Evolutionary conservation across 2,888 invertebrate genomes (phyloP), one percentile per base, ranked within the genome.

Genomic region (Apocheima hispidaria): DNA sequence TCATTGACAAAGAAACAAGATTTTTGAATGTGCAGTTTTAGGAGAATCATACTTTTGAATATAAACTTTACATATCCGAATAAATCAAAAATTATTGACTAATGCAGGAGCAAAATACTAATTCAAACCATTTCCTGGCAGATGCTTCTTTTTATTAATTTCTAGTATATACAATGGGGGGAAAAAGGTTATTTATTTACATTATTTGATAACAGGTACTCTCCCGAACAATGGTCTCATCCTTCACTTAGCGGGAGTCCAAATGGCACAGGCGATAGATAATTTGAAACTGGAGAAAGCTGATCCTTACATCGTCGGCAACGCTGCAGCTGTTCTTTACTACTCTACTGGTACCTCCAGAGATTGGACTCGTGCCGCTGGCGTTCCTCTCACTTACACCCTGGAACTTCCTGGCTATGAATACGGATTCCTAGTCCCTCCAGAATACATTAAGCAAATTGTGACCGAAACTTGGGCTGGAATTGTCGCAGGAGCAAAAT

Each of bases 271-370:
- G 16, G 93, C 93, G 9, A 94, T 94, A 43, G 87, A 88, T 40
- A 62, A 71, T 1, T 75, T 90, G 62, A 91, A 86, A 73, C 88
- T 88, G 65, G 86, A 85, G 0, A 79, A 83, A 60, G 86, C 90
- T 23, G 75, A 78, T 0, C 75, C 65, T 1, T 95, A 95, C 74
- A 79, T 90, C 21, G 93, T 94, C 10, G 95, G 95, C 23, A 94
- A 92, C 66, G 94, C 94, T 0, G 93, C 94, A 0, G 77, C 84
- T 16, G 84, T 95, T 2, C 85, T 94, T 56, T 95, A 95, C 78
- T 91, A 85, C 60, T 94, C 95, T 0, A 90, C 94, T 14, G 96
- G 96, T 23, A 95, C 95, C 4, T 95, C 95, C 71, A 94, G 95
- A 65, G 96, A 96, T 81, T 96, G 95, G 93, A 94, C 95, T 0